phyloP scores from a whole-genome alignment of 1,140 invertebrate species.

The Tetragonula clypearis region DNA sequence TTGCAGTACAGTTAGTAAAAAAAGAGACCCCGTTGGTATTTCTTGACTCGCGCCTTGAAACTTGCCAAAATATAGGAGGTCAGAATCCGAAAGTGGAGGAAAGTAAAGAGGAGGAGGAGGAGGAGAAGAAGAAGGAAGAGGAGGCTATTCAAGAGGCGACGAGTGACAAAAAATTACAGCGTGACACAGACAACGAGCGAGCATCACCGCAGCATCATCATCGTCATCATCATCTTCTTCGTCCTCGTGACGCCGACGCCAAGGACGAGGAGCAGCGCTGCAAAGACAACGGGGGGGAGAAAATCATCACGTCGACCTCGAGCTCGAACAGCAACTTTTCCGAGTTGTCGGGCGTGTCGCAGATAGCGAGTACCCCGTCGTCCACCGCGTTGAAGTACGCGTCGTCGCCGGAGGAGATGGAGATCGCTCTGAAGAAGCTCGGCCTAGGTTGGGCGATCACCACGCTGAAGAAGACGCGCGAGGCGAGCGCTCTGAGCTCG shows the following conservation, averaged over 20 bases:
- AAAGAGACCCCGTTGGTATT: background rate
- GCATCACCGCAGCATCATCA: no score
- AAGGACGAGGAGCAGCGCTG: no score
- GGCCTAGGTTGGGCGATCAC: constrained; percentile 86
- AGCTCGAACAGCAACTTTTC: constrained; percentile 70
- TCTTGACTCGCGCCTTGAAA: background rate
- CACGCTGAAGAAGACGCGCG: constrained; percentile 86
- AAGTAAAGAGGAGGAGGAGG: background rate
- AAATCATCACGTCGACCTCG: constrained; percentile 68
- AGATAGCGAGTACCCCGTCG: constrained; percentile 72
- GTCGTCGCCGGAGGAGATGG: constrained; percentile 81
- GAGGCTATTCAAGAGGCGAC: constrained; percentile 1
- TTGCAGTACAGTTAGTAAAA: background rate
- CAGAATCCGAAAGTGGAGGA: background rate
- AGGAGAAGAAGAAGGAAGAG: background rate
- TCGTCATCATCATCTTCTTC: no score
- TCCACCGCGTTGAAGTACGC: constrained; percentile 70
- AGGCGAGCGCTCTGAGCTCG: constrained; percentile 84
- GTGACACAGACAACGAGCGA: no score
- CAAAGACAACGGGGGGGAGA: constrained; percentile 62
- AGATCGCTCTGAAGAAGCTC: constrained; percentile 82
- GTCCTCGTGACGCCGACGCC: no score
- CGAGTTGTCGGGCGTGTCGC: constrained; percentile 76
- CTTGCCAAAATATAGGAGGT: constrained; percentile 2
- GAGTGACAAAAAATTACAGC: no score